Percentiles rank a stretch among this genome's conserved stretches.
phyloP scores from a whole-genome alignment of 2,113 vertebrate species.

The Telmatochromis brichardi region DNA sequence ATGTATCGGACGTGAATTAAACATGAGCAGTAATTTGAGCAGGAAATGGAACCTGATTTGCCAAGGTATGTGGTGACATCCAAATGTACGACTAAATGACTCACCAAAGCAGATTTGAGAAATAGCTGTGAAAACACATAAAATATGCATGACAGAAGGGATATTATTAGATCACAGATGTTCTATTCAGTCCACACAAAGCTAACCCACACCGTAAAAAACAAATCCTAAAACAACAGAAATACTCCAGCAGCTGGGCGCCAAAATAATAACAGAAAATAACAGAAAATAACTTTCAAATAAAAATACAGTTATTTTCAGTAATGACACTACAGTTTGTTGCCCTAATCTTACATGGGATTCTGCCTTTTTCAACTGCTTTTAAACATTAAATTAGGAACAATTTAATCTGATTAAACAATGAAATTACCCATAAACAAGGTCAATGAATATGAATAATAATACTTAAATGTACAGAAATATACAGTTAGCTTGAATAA shows the following conservation, averaged over 20 bases:
- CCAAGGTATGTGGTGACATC: conserved; percentile 57
- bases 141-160: conserved; percentile 61
- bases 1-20: conserved; percentile 64
- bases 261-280: background rate
- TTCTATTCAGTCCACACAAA: conserved; percentile 57
- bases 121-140: conserved; percentile 70
- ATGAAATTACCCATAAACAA: background rate
- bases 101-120: conserved; percentile 59
- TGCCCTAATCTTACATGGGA: background rate
- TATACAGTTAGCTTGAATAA: background rate
- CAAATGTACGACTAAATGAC: conserved; percentile 63
- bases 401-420: background rate
- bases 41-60: conserved; percentile 68
- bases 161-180: conserved; percentile 68
- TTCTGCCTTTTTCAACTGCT: background rate
- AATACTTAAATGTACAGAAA: background rate
- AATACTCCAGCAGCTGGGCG: background rate
- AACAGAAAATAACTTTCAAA: background rate
- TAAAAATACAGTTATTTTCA: accelerated
- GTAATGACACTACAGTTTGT: background rate
- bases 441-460: background rate
- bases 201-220: conserved; percentile 19
- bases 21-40: conserved; percentile 65
- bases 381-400: background rate
- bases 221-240: background rate